Evolutionary conservation across 2,113 vertebrate species (phyloP).

Genomic region (Mustelus asterias): DNA sequence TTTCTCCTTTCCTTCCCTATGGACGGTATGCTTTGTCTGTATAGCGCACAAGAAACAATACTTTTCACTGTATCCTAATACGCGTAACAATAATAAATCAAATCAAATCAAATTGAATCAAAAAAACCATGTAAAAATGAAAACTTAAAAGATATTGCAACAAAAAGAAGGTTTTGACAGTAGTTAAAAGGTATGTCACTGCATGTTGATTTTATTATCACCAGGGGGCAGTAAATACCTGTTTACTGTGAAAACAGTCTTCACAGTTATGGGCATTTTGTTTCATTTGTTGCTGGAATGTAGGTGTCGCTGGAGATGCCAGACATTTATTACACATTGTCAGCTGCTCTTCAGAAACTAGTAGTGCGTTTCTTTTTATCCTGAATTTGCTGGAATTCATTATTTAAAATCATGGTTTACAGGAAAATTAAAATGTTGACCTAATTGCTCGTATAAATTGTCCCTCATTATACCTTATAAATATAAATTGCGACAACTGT

Average conservation of each 20-base stretch:
- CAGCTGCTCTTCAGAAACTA: background rate
- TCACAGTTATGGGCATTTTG: background rate
- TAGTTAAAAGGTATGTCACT: background rate
- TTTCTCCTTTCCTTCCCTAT: no score
- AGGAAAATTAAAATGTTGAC: background rate
- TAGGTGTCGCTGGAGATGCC: background rate
- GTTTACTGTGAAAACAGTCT: background rate
- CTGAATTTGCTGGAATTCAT: background rate
- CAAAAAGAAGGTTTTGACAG: background rate
- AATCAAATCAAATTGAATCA: no score
- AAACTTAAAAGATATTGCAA: background rate
- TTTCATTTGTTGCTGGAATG: background rate
- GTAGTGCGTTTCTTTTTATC: background rate
- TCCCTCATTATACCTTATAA: background rate
- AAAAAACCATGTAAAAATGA: background rate
- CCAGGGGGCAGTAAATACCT: conserved; percentile 16
- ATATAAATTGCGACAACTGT: background rate
- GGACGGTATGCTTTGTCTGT: no score
- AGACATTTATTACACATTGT: background rate
- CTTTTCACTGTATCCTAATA: no score
- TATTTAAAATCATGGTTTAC: background rate
- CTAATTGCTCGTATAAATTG: background rate
- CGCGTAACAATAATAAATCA: no score
- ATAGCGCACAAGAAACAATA: no score
- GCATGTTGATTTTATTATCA: background rate